These are phyloP conservation scores for Cherax quadricarinatus DNA, from an alignment of 1,140 invertebrate genomes.

Conservation along the genomic window DNA sequence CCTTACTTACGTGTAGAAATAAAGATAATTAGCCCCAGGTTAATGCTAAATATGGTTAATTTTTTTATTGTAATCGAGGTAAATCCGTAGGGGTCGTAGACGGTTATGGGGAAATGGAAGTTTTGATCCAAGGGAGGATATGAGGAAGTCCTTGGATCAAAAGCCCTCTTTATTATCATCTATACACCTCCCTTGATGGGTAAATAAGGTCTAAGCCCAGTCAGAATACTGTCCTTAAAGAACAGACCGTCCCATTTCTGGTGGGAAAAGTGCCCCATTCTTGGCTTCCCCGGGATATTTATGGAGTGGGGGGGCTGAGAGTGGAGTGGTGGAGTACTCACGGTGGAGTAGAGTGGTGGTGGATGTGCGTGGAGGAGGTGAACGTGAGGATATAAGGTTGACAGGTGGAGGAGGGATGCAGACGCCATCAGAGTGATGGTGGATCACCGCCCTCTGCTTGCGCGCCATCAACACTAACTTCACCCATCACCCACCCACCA, in stretches of 20 bases:
- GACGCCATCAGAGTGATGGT: constrained; percentile 6
- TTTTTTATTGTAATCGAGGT: too few relatives aligned
- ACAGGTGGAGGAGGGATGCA: constrained; percentile 16
- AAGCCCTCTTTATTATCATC: too few relatives aligned
- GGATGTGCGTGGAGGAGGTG: not conserved
- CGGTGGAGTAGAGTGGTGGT: constrained; percentile 12
- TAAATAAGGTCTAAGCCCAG: not conserved
- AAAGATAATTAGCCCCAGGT: too few relatives aligned
- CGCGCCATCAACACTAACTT: not conserved
- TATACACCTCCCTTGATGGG: not conserved
- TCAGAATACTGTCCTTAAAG: constrained; percentile 2
- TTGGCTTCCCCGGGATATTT: not conserved
- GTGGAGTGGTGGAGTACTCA: not conserved
- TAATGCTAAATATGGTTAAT: too few relatives aligned
- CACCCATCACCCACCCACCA: too few relatives aligned
- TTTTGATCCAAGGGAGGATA: too few relatives aligned
- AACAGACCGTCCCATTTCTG: not conserved
- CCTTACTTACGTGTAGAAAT: too few relatives aligned
- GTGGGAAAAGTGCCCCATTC: not conserved
- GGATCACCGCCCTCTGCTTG: constrained; percentile 2
- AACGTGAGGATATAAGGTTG: not conserved
- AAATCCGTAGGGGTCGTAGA: too few relatives aligned
- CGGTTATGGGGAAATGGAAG: too few relatives aligned
- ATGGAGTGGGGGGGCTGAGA: not conserved
- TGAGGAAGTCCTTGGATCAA: too few relatives aligned